These are phyloP conservation scores for Nymphalis io DNA, from an alignment of 1,140 invertebrate genomes.

Conservation along the genomic window DNA sequence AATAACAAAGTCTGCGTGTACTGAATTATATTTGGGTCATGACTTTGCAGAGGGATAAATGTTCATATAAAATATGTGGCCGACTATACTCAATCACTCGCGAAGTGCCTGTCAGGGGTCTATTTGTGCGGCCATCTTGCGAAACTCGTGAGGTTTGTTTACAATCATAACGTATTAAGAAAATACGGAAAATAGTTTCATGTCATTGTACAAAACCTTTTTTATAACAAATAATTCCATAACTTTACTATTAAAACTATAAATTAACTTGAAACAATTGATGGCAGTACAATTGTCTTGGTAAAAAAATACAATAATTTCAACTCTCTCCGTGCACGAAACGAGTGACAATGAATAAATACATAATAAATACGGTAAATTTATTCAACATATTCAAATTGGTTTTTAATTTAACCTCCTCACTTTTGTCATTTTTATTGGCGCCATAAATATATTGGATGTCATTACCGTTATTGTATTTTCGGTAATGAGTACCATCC, in stretches of 20 bases:
- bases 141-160: not conserved
- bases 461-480: constrained; percentile 46
- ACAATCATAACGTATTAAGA: no score
- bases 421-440: constrained; percentile 40
- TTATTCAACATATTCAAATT: constrained; percentile 38
- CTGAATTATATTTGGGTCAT: no score
- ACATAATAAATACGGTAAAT: constrained; percentile 26
- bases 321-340: not conserved
- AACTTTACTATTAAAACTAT: no score
- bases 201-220: no score
- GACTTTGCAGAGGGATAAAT: no score
- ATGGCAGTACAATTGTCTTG: not conserved
- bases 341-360: constrained; percentile 32
- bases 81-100: not conserved
- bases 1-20: not conserved
- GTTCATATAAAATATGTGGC: not conserved
- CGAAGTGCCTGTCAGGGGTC: not conserved
- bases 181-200: no score
- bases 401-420: constrained; percentile 36
- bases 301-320: not conserved
- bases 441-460: constrained; percentile 37
- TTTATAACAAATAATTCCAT: no score
- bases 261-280: not conserved
- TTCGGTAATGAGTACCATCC: constrained; percentile 45
- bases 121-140: not conserved